These are phyloP conservation scores for Abscondita cerata DNA, from an alignment of 2,888 invertebrate genomes.

Conservation along the genomic window DNA sequence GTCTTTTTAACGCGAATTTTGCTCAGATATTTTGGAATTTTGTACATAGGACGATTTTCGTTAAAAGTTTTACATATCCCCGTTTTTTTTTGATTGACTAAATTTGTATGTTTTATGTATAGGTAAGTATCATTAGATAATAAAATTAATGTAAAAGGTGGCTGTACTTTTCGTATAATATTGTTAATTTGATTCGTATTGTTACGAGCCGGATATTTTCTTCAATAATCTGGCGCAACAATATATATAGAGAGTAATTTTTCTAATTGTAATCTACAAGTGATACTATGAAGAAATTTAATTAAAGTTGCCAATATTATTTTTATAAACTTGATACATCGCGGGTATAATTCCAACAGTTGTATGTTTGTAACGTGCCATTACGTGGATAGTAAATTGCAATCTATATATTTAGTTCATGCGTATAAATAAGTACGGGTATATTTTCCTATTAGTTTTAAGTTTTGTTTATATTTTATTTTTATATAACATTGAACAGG, in stretches of 20 bases:
- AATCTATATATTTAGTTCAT: constrained; percentile 41
- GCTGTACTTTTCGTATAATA: constrained; percentile 53
- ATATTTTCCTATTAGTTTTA: constrained; percentile 44
- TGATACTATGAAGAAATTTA: neutral
- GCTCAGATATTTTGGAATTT: neutral
- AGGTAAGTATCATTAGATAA: constrained; percentile 14
- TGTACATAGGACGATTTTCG: constrained; percentile 7
- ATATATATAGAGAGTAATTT: neutral
- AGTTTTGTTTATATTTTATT: constrained; percentile 35
- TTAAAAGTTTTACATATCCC: constrained; percentile 12
- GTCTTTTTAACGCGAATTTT: neutral
- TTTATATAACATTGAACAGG: constrained; percentile 50
- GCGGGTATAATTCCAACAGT: neutral
- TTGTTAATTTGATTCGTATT: constrained; percentile 48
- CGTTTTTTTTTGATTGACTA: neutral
- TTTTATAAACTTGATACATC: too few species aligned
- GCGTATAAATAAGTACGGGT: constrained; percentile 39
- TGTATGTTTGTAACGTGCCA: constrained; percentile 16
- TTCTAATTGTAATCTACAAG: neutral
- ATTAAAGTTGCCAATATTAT: too few species aligned
- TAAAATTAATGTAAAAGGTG: constrained; percentile 48
- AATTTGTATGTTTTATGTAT: too few species aligned
- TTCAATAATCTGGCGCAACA: neutral
- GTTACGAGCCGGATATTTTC: constrained; percentile 42
- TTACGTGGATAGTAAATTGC: constrained; percentile 27